Conservation (phyloP, 2,113 vertebrate species). For the Columba livia region DNA sequence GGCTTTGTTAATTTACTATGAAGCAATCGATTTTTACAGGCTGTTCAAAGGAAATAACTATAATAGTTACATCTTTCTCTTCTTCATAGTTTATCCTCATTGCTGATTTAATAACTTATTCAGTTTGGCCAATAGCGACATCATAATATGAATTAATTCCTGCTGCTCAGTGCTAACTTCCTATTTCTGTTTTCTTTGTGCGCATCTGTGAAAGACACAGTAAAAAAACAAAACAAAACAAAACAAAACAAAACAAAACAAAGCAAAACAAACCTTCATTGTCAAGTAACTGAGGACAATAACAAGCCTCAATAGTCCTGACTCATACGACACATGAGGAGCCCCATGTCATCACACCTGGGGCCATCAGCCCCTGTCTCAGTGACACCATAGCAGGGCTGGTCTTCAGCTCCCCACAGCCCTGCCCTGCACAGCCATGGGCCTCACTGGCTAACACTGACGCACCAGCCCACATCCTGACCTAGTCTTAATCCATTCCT, state of each 20-base stretch:
- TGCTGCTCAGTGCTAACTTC: neutral
- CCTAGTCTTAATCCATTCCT: neutral
- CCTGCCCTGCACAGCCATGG: neutral
- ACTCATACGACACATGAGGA: neutral
- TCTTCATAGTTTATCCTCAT: neutral
- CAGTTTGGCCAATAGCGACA: neutral
- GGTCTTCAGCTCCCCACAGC: neutral
- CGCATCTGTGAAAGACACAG: neutral
- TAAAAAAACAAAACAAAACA: neutral
- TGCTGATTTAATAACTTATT: neutral
- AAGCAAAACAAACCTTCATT: neutral
- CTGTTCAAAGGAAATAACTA: neutral
- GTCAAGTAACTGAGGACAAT: neutral
- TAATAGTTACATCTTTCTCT: neutral
- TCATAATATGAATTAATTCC: neutral
- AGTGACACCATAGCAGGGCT: accelerated
- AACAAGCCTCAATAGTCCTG: neutral
- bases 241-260: neutral
- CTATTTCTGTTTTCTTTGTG: neutral
- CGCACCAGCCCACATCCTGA: accelerated
- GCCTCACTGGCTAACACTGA: accelerated
- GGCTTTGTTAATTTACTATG: neutral
- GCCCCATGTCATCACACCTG: accelerated
- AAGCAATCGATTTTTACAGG: neutral
- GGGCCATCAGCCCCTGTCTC: neutral